Evolutionary conservation across 2,888 invertebrate genomes (phyloP).

Genomic region (Odontomyia ornata): DNA sequence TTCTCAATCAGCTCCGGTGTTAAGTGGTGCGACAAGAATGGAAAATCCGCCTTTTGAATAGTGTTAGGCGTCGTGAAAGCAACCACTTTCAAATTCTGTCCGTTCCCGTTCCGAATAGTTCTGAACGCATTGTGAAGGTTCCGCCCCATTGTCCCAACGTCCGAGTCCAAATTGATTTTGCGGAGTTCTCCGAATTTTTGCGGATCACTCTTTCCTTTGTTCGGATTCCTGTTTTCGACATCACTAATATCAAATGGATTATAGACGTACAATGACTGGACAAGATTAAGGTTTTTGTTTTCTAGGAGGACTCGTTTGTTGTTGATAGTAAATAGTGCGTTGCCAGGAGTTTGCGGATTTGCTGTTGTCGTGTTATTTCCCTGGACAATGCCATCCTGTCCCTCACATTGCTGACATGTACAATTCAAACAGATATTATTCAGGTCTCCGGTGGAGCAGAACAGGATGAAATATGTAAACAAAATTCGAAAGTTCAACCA

Average conservation of each 20-base stretch:
- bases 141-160: not conserved
- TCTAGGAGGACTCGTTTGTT: not conserved
- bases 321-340: not conserved
- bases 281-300: slow-evolving; percentile 5
- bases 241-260: slow-evolving; percentile 20
- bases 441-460: not conserved
- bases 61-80: slow-evolving; percentile 25
- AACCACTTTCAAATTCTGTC: slow-evolving; percentile 16
- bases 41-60: slow-evolving; percentile 20
- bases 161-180: slow-evolving; percentile 24
- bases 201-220: not conserved
- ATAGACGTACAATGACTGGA: slow-evolving; percentile 30
- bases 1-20: not conserved
- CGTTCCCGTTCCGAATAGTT: slow-evolving; percentile 9
- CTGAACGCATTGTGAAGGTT: not conserved
- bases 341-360: not conserved
- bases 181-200: not conserved
- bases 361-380: not conserved
- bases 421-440: not conserved
- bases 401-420: not conserved
- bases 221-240: not conserved
- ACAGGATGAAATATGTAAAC: slow-evolving; percentile 26
- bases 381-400: not conserved
- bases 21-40: slow-evolving; percentile 30
- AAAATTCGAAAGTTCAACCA: slow-evolving; percentile 37